A percentile compares a stretch with the other conserved stretches of the same genome.
Evolutionary conservation across 2,113 vertebrate species (phyloP).

Genomic region (Dipodomys merriami): DNA sequence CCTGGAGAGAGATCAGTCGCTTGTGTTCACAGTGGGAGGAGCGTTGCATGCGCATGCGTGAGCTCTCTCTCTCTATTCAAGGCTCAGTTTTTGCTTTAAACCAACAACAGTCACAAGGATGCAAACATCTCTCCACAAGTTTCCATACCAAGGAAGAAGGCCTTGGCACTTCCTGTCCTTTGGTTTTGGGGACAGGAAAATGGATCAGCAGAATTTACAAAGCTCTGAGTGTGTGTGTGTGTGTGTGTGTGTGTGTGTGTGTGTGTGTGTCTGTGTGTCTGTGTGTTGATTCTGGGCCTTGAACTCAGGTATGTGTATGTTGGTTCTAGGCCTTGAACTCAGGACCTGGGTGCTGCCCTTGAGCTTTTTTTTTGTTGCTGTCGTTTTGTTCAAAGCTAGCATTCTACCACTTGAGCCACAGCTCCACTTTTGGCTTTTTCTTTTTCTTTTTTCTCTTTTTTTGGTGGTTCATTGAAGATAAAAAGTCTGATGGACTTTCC

Average conservation of each 20-base stretch:
- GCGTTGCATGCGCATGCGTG: not conserved
- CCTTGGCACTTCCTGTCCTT: not conserved
- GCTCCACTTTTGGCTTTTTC: no score
- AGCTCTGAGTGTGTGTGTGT: no score
- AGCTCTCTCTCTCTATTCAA: not conserved
- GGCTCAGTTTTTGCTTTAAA: constrained; percentile 60
- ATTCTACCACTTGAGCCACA: no score
- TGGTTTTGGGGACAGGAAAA: not conserved
- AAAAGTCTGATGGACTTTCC: no score
- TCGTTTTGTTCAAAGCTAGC: no score
- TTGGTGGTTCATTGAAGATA: no score
- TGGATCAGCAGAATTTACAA: not conserved
- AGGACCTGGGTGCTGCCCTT: no score
- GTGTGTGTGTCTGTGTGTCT: no score
- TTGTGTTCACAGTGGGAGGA: constrained; percentile 5
- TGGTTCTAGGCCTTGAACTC: no score
- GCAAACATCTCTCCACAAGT: constrained; percentile 47
- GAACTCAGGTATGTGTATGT: rapidly evolving
- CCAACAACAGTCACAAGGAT: constrained; percentile 47
- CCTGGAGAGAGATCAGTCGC: not conserved
- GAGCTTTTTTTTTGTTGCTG: no score
- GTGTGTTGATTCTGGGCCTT: no score
- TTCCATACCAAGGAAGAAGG: constrained; percentile 27
- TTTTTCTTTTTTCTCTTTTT: no score
- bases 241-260: rapidly evolving